Evolutionary conservation across 2,888 invertebrate genomes (phyloP).

Genomic region (Leptinotarsa haldemani): DNA sequence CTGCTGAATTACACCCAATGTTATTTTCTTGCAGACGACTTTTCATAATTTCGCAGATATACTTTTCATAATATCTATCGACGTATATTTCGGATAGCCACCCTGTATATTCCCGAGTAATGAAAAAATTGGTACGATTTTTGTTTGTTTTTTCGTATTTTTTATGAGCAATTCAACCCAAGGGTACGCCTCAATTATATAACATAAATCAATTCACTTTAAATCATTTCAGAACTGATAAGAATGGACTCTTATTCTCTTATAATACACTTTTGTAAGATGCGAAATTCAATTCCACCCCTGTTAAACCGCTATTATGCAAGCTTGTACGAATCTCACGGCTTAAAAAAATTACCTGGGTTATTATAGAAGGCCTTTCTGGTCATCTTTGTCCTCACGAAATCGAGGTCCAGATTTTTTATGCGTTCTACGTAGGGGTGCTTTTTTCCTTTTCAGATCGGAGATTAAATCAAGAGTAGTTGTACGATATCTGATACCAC

Average conservation of each 20-base stretch:
- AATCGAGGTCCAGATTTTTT: conserved; percentile 56
- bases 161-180: not conserved
- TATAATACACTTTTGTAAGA: conserved; percentile 37
- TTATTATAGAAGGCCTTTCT: conserved; percentile 52
- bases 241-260: not conserved
- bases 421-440: conserved; percentile 45
- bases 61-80: too few species aligned
- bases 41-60: too few species aligned
- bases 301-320: conserved; percentile 49
- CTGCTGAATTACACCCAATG: too few species aligned
- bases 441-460: conserved; percentile 39
- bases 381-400: conserved; percentile 56
- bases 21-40: too few species aligned
- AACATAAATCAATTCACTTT: not conserved
- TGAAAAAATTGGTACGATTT: too few species aligned
- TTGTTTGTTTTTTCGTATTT: too few species aligned
- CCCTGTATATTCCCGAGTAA: too few species aligned
- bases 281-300: conserved; percentile 57
- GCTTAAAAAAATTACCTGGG: conserved; percentile 58
- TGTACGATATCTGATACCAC: conserved; percentile 58
- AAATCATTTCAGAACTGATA: not conserved
- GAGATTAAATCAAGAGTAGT: conserved; percentile 52
- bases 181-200: not conserved
- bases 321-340: conserved; percentile 56
- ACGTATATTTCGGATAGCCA: too few species aligned